Percentiles rank a stretch among this genome's conserved stretches.
Evolutionary conservation across 2,113 vertebrate species (phyloP).

Genomic region (Oryctolagus cuniculus): mOryCun1.1 NC_091435.1:62038501-62039000

Average conservation of each 20-base stretch:
- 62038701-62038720: constrained; percentile 66
- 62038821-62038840: constrained; percentile 74
- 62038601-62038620: constrained; percentile 81
- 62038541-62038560: no score
- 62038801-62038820: constrained; percentile 74
- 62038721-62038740: constrained; percentile 72
- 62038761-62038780: constrained; percentile 43
- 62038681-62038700: constrained; percentile 70
- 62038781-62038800: constrained; percentile 50
- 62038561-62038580: constrained; percentile 44
- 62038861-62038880: constrained; percentile 77
- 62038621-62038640: constrained; percentile 12
- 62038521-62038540: no score
- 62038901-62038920: constrained; percentile 67
- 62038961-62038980: constrained; percentile 59
- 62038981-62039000: constrained; percentile 50
- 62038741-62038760: constrained; percentile 71
- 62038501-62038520: no score
- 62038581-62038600: constrained; percentile 65
- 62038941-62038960: constrained; percentile 49
- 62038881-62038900: constrained; percentile 51
- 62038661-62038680: constrained; percentile 31
- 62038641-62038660: constrained; percentile 56
- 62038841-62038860: constrained; percentile 58
- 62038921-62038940: constrained; percentile 68